Percentiles rank a stretch among this genome's conserved stretches.
Evolutionary conservation across 2,113 vertebrate genomes (phyloP).

Genomic region (Glaucidium brasilianum): DNA sequence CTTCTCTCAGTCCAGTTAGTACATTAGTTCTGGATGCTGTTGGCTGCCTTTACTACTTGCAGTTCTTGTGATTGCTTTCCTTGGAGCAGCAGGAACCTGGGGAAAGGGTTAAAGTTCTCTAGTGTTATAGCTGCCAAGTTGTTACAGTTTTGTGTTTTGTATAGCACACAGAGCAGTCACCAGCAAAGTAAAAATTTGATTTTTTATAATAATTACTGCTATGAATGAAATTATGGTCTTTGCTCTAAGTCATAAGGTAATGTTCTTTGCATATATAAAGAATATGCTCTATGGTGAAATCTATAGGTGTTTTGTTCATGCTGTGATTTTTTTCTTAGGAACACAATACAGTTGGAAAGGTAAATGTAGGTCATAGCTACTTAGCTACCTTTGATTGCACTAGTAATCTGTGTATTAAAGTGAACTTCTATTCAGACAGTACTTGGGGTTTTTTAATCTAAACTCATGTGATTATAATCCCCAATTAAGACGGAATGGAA

Average conservation of each 20-base stretch:
- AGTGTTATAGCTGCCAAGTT: not conserved
- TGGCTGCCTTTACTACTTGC: not conserved
- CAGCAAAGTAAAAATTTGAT: not conserved
- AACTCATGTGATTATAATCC: not conserved
- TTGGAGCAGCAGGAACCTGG: not conserved
- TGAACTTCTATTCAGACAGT: not conserved
- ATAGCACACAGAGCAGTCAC: not conserved
- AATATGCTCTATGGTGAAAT: not conserved
- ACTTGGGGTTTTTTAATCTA: not conserved
- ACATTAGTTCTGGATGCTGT: not conserved
- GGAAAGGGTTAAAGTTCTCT: not conserved
- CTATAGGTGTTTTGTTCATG: not conserved
- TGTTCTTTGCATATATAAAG: not conserved
- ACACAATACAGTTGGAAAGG: not conserved
- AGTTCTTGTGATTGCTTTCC: not conserved
- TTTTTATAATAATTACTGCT: not conserved
- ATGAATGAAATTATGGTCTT: not conserved
- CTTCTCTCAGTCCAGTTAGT: not conserved
- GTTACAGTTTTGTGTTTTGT: not conserved
- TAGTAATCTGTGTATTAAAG: not conserved
- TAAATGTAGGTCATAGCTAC: not conserved
- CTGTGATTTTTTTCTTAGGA: not conserved
- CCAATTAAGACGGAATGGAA: not conserved
- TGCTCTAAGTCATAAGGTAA: not conserved
- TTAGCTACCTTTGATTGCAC: not conserved